Conservation (phyloP, 2,797 vertebrate species). For the Catamblyrhynchus diadema region DNA sequence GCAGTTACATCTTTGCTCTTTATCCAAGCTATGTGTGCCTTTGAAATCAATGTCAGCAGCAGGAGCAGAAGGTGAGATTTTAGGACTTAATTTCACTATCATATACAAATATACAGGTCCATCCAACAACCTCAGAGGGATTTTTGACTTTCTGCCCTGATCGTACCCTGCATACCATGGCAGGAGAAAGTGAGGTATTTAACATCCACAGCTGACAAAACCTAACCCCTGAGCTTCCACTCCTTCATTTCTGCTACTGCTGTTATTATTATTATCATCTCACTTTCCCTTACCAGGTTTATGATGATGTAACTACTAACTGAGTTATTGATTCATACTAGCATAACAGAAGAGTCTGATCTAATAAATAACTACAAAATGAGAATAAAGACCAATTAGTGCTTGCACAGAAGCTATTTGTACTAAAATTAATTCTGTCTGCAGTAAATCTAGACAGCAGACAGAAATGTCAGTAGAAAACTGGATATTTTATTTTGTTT, state of each 20-base stretch:
- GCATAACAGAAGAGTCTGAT: not conserved
- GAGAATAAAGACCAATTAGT: slow-evolving; percentile 16
- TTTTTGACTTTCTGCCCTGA: not conserved
- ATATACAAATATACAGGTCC: slow-evolving; percentile 10
- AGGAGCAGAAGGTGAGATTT: not conserved
- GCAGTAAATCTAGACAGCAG: not conserved
- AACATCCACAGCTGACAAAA: not conserved
- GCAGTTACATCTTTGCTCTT: not conserved
- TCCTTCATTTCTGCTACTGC: not conserved
- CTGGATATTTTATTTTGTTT: not conserved
- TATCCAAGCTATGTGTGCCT: not conserved
- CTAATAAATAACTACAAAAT: not conserved
- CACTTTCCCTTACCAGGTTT: not conserved
- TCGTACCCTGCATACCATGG: not conserved
- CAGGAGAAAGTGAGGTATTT: not conserved
- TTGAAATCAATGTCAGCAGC: slow-evolving; percentile 29
- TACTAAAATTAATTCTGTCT: slow-evolving; percentile 9
- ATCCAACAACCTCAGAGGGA: not conserved
- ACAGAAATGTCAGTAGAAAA: slow-evolving; percentile 7
- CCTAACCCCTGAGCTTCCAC: not conserved
- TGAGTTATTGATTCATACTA: not conserved
- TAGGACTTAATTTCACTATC: slow-evolving; percentile 19
- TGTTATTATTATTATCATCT: not conserved
- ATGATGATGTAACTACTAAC: not conserved
- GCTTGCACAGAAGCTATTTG: not conserved